Evolutionary conservation across 2,888 invertebrate genomes (phyloP).

Genomic region (Entomobrya proxima): DNA sequence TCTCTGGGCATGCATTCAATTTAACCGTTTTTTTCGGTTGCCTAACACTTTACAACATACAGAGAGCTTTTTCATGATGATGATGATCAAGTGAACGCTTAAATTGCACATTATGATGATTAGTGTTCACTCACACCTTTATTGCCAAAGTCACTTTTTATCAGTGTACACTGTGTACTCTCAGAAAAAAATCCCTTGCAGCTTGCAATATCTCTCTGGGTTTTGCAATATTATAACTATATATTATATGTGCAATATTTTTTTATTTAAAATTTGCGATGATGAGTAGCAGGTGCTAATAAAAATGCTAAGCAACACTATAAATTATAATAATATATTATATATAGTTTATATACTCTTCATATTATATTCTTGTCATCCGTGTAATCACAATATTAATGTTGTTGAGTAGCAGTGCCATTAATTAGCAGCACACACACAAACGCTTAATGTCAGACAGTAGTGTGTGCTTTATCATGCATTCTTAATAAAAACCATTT

Average conservation of each 20-base stretch:
- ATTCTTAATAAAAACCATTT: too few species aligned
- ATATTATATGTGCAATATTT: too few species aligned
- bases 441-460: not conserved
- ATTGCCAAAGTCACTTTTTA: conserved; percentile 59
- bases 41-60: not conserved
- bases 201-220: conserved; percentile 1
- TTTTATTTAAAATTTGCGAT: too few species aligned
- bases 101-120: conserved; percentile 44
- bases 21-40: conserved; percentile 10
- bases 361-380: not conserved
- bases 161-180: not conserved
- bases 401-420: conserved; percentile 15
- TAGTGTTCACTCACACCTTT: conserved; percentile 59
- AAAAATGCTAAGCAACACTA: not conserved
- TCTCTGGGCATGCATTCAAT: conserved; percentile 22
- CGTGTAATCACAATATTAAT: conserved; percentile 31
- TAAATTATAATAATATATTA: not conserved
- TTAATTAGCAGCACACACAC: not conserved
- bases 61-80: not conserved
- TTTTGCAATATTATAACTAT: too few species aligned
- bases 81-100: conserved; percentile 6
- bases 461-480: not conserved
- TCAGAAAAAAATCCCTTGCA: conserved; percentile 12
- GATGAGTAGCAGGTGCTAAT: conserved; percentile 20
- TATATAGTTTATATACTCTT: too few species aligned